Percentiles rank a stretch among this genome's conserved stretches.
Conservation (phyloP, 2,113 vertebrate genomes). For the Rhegmatorhina hoffmannsi region DNA sequence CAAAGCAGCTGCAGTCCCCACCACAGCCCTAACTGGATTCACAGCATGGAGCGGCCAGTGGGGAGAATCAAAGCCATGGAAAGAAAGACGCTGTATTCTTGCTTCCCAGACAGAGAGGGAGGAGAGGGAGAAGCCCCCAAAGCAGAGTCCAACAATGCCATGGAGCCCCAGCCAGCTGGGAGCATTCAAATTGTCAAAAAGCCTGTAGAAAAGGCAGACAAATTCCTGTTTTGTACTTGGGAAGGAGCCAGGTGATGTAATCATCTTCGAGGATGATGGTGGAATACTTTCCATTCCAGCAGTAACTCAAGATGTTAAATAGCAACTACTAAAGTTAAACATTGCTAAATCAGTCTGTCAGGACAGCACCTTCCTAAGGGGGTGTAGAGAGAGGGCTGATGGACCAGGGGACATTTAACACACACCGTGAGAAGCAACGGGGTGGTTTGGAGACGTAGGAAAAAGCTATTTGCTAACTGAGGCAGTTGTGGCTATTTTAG, state of each 20-base stretch:
- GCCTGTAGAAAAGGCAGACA: conserved; percentile 57
- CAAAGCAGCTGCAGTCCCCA: conserved; percentile 48
- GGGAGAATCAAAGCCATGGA: conserved; percentile 67
- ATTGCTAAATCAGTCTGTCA: neutral
- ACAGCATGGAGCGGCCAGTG: conserved; percentile 70
- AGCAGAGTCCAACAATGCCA: conserved; percentile 37
- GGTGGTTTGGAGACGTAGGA: neutral
- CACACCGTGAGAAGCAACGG: rapidly evolving
- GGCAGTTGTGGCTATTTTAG: conserved; percentile 14
- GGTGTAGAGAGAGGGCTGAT: neutral
- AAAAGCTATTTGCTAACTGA: neutral
- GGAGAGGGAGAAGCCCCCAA: conserved; percentile 47
- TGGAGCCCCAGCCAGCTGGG: neutral
- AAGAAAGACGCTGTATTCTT: conserved; percentile 61
- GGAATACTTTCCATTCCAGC: conserved; percentile 66
- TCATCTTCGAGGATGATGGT: conserved; percentile 36
- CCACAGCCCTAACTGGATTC: conserved; percentile 68
- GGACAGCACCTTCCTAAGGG: neutral
- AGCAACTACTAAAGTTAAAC: conserved; percentile 41
- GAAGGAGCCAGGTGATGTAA: conserved; percentile 64
- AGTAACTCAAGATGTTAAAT: conserved; percentile 54
- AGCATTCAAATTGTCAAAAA: conserved; percentile 60
- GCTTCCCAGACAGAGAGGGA: conserved; percentile 61
- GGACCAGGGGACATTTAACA: neutral
- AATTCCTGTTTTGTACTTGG: conserved; percentile 64